Evolutionary conservation across 2,113 vertebrate genomes (phyloP), one percentile per base, ranked within the genome.

Genomic region (Limnothrissa miodon): DNA sequence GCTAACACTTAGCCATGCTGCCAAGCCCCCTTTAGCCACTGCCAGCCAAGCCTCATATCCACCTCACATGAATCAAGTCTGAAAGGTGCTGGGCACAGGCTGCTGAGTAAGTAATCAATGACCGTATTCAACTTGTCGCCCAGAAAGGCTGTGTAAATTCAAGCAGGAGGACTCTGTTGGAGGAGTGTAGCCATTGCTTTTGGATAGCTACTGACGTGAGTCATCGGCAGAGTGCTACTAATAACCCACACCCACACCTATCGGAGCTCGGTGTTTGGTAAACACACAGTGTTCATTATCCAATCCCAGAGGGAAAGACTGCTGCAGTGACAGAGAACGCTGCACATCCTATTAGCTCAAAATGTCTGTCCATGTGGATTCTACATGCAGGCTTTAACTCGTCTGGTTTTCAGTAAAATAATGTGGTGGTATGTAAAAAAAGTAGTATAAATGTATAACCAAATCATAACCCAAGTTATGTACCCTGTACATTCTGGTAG

Each of bases 401-500:
- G 3, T 48, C 66, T 15, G 66, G 66, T 74, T 13, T 74, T 36
- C 15, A 36, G 33, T 74, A 15, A 29, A 5, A 1, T 17, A 29
- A 33, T n/a, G 62, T 36, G 62, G 36, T 21, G 15, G 17, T 33
- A 11, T 29, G 66, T 3, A 74, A n/a, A 25, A n/a, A 66, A n/a
- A 10, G 25, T 9, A 66, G n/a, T n/a, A n/a, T n/a, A n/a, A n/a
- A n/a, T n/a, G n/a, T n/a, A n/a, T n/a, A n/a, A n/a, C n/a, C n/a
- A n/a, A n/a, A n/a, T n/a, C n/a, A n/a, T n/a, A n/a, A n/a, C n/a
- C n/a, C n/a, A n/a, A n/a, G n/a, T n/a, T n/a, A n/a, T n/a, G n/a
- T n/a, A n/a, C n/a, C n/a, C 66, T 74, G 66, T 36, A 74, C 29
- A 33, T 74, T 74, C 66, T 74, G 66, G 66, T 36, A 36, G 66